Conservation (phyloP, 2,113 vertebrate species). For the Hiodon tergisus region DNA sequence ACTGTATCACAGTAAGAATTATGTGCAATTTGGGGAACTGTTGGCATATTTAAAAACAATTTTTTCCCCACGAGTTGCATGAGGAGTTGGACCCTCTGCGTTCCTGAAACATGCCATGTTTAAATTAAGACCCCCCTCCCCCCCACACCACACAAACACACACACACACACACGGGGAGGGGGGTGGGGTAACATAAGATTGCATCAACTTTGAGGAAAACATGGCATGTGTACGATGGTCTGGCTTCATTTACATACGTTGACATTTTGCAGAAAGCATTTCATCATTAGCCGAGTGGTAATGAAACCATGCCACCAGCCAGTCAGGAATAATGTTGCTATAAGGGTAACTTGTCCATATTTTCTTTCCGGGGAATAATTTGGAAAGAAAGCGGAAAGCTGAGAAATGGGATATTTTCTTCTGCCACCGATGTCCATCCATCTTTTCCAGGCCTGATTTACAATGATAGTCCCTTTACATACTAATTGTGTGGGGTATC, state of each 20-base stretch:
- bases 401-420: constrained; percentile 53
- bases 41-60: too few species aligned
- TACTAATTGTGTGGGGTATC: constrained; percentile 87
- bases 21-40: too few species aligned
- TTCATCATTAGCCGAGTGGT: constrained; percentile 86
- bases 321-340: constrained; percentile 96
- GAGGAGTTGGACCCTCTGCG: too few species aligned
- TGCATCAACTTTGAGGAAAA: constrained; percentile 72
- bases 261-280: constrained; percentile 98
- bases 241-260: constrained; percentile 91
- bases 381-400: constrained; percentile 63
- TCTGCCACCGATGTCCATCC: constrained; percentile 60
- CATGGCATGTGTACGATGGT: constrained; percentile 71
- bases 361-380: constrained; percentile 84
- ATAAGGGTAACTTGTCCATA: constrained; percentile 95
- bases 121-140: not conserved
- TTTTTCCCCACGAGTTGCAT: too few species aligned
- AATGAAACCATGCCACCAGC: constrained; percentile 98
- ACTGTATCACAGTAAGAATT: too few species aligned
- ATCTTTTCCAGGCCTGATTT: constrained; percentile 48
- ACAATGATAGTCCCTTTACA: constrained; percentile 35
- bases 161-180: too few species aligned
- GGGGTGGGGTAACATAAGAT: not conserved
- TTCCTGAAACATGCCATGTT: not conserved
- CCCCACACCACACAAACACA: too few species aligned